Conservation (phyloP, 2,888 invertebrate genomes). For the Rambutsinella grinnellia region DNA sequence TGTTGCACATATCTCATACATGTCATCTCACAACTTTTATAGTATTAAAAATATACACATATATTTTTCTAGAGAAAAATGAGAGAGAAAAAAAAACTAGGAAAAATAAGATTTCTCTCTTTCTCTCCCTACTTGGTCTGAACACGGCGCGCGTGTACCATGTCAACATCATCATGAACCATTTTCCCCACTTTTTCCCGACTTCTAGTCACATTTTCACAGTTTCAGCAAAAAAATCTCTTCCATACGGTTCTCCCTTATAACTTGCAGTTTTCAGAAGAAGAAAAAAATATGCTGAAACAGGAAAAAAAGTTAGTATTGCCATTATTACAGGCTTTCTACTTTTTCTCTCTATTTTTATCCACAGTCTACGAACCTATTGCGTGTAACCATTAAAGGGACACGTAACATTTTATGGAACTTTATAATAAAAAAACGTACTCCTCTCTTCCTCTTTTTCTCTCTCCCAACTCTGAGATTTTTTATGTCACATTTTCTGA, state of each 20-base stretch:
- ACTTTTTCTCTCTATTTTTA: not conserved
- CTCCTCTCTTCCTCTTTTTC: too few relatives aligned
- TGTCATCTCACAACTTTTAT: not conserved
- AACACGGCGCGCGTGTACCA: not conserved
- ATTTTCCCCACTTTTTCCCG: not conserved
- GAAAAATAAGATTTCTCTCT: slow-evolving; percentile 3
- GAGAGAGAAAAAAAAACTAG: slow-evolving; percentile 8
- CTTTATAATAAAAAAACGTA: too few relatives aligned
- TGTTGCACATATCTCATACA: not conserved
- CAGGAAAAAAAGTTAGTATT: slow-evolving; percentile 21
- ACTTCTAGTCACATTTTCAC: slow-evolving; percentile 35
- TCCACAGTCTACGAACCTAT: not conserved
- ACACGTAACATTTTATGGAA: not conserved
- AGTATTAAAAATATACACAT: not conserved
- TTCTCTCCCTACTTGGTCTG: not conserved
- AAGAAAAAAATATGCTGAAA: slow-evolving; percentile 29
- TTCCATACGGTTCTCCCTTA: not conserved
- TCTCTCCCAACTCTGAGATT: not conserved
- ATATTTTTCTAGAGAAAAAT: not conserved
- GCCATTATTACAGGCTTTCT: slow-evolving; percentile 14
- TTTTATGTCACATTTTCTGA: slow-evolving; percentile 44
- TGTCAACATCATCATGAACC: slow-evolving; percentile 10
- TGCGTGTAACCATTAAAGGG: not conserved
- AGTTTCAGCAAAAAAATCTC: slow-evolving; percentile 23
- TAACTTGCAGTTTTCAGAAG: slow-evolving; percentile 5